Conservation (phyloP, 2,888 invertebrate genomes). For the Zygothrica quintamaculata region DNA sequence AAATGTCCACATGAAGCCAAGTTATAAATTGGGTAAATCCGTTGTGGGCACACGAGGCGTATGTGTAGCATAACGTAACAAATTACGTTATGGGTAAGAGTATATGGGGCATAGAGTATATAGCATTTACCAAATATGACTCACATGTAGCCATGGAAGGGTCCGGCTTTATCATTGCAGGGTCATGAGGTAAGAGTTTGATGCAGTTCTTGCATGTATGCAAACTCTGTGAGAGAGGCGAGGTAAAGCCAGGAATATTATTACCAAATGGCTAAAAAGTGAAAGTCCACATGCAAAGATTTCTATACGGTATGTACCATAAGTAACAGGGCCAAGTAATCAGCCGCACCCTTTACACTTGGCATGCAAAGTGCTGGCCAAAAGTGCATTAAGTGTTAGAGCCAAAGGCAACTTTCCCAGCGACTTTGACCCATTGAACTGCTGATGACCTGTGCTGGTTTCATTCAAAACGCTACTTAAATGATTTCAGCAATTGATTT, state of each 20-base stretch:
- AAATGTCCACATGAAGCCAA: slow-evolving; percentile 42
- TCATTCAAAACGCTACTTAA: slow-evolving; percentile 32
- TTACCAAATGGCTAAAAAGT: slow-evolving; percentile 67
- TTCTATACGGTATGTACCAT: slow-evolving; percentile 28
- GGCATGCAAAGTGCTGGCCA: slow-evolving; percentile 61
- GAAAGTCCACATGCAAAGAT: slow-evolving; percentile 78
- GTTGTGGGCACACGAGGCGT: slow-evolving; percentile 54
- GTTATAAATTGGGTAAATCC: slow-evolving; percentile 71
- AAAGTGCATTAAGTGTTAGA: background rate
- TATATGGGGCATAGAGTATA: slow-evolving; percentile 29
- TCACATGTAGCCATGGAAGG: slow-evolving; percentile 39
- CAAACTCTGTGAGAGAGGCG: too few species aligned
- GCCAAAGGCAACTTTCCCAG: too few species aligned
- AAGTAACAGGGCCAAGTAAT: slow-evolving; percentile 54
- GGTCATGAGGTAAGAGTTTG: slow-evolving; percentile 44
- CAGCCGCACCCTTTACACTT: slow-evolving; percentile 60
- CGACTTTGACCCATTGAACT: slow-evolving; percentile 78
- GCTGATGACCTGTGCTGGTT: slow-evolving; percentile 45
- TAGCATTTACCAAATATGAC: too few species aligned
- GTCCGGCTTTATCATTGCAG: slow-evolving; percentile 37
- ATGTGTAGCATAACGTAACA: slow-evolving; percentile 67
- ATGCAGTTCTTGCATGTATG: slow-evolving; percentile 78
- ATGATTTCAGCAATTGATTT: slow-evolving; percentile 67
- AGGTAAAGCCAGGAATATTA: slow-evolving; percentile 42
- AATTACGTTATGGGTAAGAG: slow-evolving; percentile 70